Evolutionary conservation across 1,140 invertebrate genomes (phyloP).

Genomic region (Drosophila rhopaloa): DNA sequence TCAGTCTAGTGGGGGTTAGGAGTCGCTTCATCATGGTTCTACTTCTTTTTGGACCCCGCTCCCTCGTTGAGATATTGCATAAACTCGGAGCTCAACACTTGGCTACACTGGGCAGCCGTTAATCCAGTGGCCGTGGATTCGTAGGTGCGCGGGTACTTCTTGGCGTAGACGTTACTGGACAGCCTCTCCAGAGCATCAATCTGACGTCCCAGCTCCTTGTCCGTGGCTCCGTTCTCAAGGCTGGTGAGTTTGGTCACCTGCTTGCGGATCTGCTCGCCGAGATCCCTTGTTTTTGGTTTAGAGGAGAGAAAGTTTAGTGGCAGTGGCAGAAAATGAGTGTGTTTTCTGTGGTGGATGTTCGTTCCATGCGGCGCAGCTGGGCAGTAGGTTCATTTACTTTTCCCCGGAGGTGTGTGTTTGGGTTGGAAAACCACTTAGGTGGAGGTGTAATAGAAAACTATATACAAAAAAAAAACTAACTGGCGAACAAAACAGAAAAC

Average conservation of each 20-base stretch:
- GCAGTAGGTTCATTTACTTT: background rate
- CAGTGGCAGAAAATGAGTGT: conserved; percentile 15
- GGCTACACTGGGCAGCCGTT: conserved; percentile 88
- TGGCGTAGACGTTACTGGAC: conserved; percentile 89
- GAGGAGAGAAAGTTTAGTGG: conserved; percentile 55
- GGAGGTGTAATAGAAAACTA: background rate
- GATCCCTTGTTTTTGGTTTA: conserved; percentile 87
- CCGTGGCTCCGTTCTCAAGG: conserved; percentile 85
- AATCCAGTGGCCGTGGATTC: conserved; percentile 89
- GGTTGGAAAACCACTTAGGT: background rate
- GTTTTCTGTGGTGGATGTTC: conserved; percentile 42
- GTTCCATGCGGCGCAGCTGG: conserved; percentile 35
- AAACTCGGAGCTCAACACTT: conserved; percentile 89
- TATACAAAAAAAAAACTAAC: background rate
- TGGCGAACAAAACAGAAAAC: no score
- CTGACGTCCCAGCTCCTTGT: conserved; percentile 87
- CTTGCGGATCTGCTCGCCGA: conserved; percentile 90
- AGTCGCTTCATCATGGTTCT: conserved; percentile 31
- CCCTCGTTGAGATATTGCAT: conserved; percentile 88
- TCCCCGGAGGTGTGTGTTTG: background rate
- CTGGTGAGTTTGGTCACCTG: conserved; percentile 89
- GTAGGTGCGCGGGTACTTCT: conserved; percentile 87
- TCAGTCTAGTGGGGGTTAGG: conserved; percentile 58
- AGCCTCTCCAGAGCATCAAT: conserved; percentile 89
- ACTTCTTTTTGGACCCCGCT: conserved; percentile 24